Evolutionary conservation across 2,888 invertebrate species (phyloP), one percentile per base, ranked within the genome.

Genomic region (Ophraella communa): DNA sequence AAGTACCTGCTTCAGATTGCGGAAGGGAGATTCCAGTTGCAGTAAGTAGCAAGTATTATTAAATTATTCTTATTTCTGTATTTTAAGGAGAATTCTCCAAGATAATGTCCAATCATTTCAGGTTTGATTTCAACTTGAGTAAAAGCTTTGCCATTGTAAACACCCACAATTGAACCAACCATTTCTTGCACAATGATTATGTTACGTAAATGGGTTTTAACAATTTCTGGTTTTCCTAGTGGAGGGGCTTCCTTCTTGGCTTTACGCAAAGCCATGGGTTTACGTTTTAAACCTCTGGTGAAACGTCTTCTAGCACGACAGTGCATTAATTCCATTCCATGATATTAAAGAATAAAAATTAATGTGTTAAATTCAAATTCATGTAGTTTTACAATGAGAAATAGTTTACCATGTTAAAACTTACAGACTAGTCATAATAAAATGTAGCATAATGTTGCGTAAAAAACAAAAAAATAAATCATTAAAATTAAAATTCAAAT

Each of bases 181-280:
- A 99, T 99, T 85, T 99, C 98, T 10, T 98, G 99, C n/a, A 99
- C 93, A 81, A 99, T 94, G 81, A 99, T 95, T 98, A 98, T 99
- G 85, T 99, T 96, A 72, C 98, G 89, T 77, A 99, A 87, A 85
- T 99, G 99, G 8, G 98, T 99, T 85, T 99, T 99, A 0, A 99
- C 98, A 73, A 96, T 95, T 83, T 97, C 95, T 44, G 99, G 99
- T 82, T 99, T 99, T 84, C 99, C 98, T 86, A 96, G 91, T 77
- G 94, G 95, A 3, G 95, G 95, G 4, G 97, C 96, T 79, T 95
- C 94, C 80, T 95, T 95, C 84, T 95, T 95, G 5, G 95, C 94
- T 83, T 98, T 97, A 64, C 98, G 90, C 77, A 99, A 86, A 24
- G 97, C 96, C 91, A 96, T 91, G 20, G 92, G 91, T 80, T 98